These are phyloP conservation scores for Venturia canescens DNA, from an alignment of 1,140 invertebrate species.

Conservation along the genomic window DNA sequence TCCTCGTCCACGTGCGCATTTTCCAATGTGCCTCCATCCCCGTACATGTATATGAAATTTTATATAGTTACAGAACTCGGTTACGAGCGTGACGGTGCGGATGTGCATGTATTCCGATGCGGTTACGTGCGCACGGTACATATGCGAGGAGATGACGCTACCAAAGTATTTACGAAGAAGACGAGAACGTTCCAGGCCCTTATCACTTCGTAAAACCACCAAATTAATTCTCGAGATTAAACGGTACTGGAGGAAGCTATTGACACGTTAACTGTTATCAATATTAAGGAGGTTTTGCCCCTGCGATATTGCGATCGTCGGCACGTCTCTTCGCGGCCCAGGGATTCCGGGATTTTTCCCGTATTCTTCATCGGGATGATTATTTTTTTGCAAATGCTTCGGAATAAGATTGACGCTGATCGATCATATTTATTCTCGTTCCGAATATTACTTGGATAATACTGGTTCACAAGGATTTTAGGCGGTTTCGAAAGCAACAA, in stretches of 20 bases:
- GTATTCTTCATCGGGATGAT: too few relatives aligned
- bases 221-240: conserved; percentile 9
- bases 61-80: too few relatives aligned
- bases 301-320: too few relatives aligned
- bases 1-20: neutral
- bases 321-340: too few relatives aligned
- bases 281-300: neutral
- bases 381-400: too few relatives aligned
- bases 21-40: neutral
- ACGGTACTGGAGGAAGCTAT: neutral
- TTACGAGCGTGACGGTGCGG: neutral
- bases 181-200: neutral
- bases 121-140: neutral
- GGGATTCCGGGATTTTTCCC: too few relatives aligned
- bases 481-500: too few relatives aligned
- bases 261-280: neutral
- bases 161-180: neutral
- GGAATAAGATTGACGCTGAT: too few relatives aligned
- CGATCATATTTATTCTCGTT: too few relatives aligned
- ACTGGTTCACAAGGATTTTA: too few relatives aligned
- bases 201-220: neutral
- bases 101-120: neutral
- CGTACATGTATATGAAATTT: too few relatives aligned
- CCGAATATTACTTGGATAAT: too few relatives aligned
- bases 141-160: neutral